Base-by-base conservation (phyloP, 2,888 invertebrate genomes). In the Colostygia pectinataria region DNA sequence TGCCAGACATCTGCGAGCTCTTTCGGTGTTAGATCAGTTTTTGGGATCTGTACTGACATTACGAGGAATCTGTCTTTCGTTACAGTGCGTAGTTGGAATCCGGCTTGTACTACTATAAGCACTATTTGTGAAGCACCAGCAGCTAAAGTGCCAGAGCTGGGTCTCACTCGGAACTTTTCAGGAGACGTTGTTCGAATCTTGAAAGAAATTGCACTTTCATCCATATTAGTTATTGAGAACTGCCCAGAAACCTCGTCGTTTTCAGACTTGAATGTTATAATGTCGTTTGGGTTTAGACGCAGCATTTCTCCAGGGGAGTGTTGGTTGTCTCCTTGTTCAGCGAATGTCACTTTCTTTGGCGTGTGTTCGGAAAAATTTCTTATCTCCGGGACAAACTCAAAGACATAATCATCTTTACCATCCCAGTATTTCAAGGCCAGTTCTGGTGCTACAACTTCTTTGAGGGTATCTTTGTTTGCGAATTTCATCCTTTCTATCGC, bases 101-200 rank as follows among this genome's bases (percentile, higher is more conserved):
- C 96, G 8, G 94, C 91, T 65, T 96, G 94, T 0, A 98, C 91
- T 2, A 94, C 93, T 1, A 98, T 95, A 27, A 91, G 91, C 0
- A 98, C 93, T 0, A 91, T 90, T 27, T 93, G 91, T 0, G 91
- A 89, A 2, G 91, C 92, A 5, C 94, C 93, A 0, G 94, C 92
- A 1, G 90, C 83, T 40, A 98, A 76, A 4, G 93, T 86, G 0
- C 98, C 98, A 4, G 94, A 93, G 65, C 96, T 97, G 0, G 98
- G 98, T 41, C 97, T 92, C 1, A 99, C 99, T 20, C 97, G 91
- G 84, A 97, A 99, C 80, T 98, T 98, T 68, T 98, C 97, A 0
- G 98, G 99, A 0, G 98, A 95, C 2, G 98, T 99, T 8, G 98
- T 99, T 83, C 99, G 96, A 55, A 99, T 95, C 95, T 98, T 88